phyloP scores from a whole-genome alignment of 1,140 invertebrate species.

The Tetraneura akinire region DNA sequence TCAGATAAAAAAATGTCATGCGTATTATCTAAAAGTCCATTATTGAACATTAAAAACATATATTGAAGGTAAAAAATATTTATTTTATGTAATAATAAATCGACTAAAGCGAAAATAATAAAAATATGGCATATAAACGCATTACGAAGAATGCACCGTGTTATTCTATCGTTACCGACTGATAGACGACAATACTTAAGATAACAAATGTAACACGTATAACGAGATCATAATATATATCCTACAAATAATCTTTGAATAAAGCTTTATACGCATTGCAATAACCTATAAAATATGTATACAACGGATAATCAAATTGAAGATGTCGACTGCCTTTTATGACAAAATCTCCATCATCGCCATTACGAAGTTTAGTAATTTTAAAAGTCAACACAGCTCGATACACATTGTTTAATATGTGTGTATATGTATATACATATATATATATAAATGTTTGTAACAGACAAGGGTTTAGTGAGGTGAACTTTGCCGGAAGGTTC shows the following conservation, averaged over 20 bases:
- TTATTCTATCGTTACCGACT: background rate
- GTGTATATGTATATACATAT: background rate
- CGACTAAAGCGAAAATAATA: background rate
- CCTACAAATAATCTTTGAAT: background rate
- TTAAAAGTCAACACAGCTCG: constrained; percentile 16
- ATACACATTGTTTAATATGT: constrained; percentile 44
- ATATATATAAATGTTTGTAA: background rate
- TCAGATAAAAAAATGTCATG: too few species aligned
- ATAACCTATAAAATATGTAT: background rate
- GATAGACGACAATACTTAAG: background rate
- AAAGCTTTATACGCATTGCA: background rate
- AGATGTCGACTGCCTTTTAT: background rate
- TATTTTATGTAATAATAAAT: background rate
- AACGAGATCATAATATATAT: background rate
- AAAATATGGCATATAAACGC: background rate
- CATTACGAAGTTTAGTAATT: constrained; percentile 32
- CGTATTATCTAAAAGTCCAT: background rate
- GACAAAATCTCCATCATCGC: background rate
- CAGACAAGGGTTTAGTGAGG: constrained; percentile 34
- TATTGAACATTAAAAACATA: background rate
- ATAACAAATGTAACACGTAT: background rate
- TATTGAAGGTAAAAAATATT: background rate
- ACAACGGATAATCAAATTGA: background rate
- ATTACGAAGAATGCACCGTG: background rate
- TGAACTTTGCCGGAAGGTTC: constrained; percentile 22